These are phyloP conservation scores for Styela plicata DNA, from an alignment of 23 tunicate genomes.

Conservation along the genomic window DNA sequence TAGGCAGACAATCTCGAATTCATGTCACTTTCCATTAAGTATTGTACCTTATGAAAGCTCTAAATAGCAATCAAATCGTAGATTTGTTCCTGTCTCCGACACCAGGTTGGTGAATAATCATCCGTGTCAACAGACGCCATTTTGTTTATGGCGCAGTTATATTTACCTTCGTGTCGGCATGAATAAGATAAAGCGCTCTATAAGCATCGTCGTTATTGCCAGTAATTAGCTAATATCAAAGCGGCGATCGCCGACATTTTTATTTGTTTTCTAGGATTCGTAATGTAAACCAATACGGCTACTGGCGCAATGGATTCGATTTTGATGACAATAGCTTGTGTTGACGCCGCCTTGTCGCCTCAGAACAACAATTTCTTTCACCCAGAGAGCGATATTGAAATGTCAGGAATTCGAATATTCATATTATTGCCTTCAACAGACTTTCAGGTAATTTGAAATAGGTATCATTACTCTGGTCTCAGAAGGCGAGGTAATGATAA, in stretches of 20 bases:
- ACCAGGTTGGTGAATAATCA: background rate
- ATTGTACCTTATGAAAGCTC: too few species aligned
- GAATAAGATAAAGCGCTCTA: conserved; percentile 14
- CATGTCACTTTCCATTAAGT: too few species aligned
- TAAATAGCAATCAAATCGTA: too few species aligned
- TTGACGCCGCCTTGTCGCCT: background rate
- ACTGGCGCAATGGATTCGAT: background rate
- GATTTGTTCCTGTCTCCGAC: too few species aligned
- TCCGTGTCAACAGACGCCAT: conserved; percentile 8
- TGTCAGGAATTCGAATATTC: background rate
- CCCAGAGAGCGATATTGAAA: background rate
- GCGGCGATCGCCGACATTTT: background rate
- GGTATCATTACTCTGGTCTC: too few species aligned
- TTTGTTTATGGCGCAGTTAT: conserved; percentile 1
- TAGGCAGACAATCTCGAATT: too few species aligned
- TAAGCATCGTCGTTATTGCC: conserved; percentile 7
- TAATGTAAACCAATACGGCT: background rate
- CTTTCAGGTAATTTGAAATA: too few species aligned
- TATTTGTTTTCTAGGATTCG: background rate
- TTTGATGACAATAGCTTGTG: background rate
- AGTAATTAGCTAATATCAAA: conserved; percentile 18
- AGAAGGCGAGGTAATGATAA: too few species aligned
- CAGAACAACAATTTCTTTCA: background rate
- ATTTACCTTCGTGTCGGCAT: background rate
- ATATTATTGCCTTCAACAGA: background rate